Conservation (phyloP, 2,888 invertebrate species). For the Drosophila neonasuta region DNA sequence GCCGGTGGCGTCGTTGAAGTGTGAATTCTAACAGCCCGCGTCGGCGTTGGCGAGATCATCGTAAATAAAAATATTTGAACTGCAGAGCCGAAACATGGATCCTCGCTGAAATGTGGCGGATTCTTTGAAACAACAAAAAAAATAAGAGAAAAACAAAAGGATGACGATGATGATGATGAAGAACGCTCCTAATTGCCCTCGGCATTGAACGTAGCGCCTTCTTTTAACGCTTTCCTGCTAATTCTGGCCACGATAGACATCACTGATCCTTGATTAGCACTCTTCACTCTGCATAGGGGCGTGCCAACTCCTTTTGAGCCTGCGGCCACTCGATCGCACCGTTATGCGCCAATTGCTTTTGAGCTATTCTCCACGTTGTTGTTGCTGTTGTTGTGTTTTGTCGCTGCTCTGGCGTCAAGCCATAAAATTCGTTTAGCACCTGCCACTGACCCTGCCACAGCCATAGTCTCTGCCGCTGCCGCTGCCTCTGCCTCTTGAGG, state of each 20-base stretch:
- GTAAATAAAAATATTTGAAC: conserved; percentile 68
- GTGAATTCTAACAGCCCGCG: conserved; percentile 76
- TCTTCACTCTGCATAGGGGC: conserved; percentile 33
- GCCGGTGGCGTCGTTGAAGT: conserved; percentile 62
- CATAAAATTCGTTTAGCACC: conserved; percentile 73
- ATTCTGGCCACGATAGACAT: conserved; percentile 55
- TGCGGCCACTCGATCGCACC: conserved; percentile 12
- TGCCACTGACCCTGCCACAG: conserved; percentile 29
- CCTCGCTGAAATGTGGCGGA: conserved; percentile 69
- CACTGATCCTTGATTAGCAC: conserved; percentile 70
- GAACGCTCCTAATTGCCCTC: conserved; percentile 54
- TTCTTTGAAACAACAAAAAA: conserved; percentile 50
- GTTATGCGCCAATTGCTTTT: conserved; percentile 41
- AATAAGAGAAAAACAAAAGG: background rate
- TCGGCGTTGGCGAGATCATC: conserved; percentile 48
- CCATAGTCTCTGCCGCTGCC: no score
- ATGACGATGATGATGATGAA: conserved; percentile 27
- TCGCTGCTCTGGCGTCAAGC: conserved; percentile 65
- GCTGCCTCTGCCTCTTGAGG: background rate
- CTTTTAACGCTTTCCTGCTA: conserved; percentile 73
- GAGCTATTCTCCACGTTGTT: conserved; percentile 11
- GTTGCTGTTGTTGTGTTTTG: background rate
- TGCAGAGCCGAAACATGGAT: conserved; percentile 40
- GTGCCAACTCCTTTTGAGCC: conserved; percentile 45
- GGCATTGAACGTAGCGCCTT: conserved; percentile 54